Base-by-base conservation (phyloP, 1,140 invertebrate genomes). In the Monomorium pharaonis region DNA sequence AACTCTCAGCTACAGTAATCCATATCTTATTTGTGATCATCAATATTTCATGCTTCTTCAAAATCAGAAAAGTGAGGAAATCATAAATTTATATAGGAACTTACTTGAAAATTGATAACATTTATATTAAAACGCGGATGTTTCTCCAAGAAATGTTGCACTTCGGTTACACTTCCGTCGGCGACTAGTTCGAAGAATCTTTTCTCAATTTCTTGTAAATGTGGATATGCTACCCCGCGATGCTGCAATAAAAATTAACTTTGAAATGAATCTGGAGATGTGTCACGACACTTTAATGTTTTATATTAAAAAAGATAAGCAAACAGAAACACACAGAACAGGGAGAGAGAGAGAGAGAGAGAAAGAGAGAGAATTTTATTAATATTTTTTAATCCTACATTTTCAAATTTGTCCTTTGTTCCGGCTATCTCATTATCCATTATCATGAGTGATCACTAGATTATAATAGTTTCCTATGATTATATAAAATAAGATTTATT, bases 81-180 rank as follows among this genome's bases (percentile, higher is more conserved):
- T 44, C 56, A 56, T 27, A 37, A 72, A 21, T 44, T 74, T 33
- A 14, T 7, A 5, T 14, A n/a, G n/a, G n/a, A n/a, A 80, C 78
- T 90, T 87, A 95, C 95, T 95, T 96, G 95, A 91, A 95, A 96
- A 86, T 96, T 95, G 0, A 93, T 86, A 76, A 93, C 95, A 70
- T 96, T 96, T 37, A 96, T 92, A 80, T 96, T 95, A 70, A 96
- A 94, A 9, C 89, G 83, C 0, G 92, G 90, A 87, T 95, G 92
- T 0, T 89, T 77, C 3, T 91, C 58, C 0, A 96, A 74, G 89
- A 95, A 96, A 9, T 92, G 85, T 67, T 90, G 86, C 0, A 95
- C 94, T n/a, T 91, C 92, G 0, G 90, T 27, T 0, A 96, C 92
- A 80, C 94, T 93, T 60, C 90, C 91, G 2, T 70, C 84, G 6